A percentile compares a stretch with the other conserved stretches of the same genome.
Evolutionary conservation across 2,888 invertebrate species (phyloP).

Genomic region (Lasioglossum vierecki): DNA sequence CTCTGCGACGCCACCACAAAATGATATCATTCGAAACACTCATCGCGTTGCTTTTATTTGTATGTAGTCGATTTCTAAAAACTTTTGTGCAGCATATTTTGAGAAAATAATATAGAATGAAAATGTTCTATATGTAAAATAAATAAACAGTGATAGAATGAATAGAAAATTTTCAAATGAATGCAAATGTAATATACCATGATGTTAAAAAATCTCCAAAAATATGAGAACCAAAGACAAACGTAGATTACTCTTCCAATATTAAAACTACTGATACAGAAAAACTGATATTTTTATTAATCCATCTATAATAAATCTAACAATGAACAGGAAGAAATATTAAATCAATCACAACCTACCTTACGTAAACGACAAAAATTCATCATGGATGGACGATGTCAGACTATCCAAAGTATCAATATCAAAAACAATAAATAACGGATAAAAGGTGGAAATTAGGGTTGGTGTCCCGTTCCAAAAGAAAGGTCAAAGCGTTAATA

Average conservation of each 20-base stretch:
- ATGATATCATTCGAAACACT: not conserved
- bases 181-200: not conserved
- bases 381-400: not conserved
- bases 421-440: not conserved
- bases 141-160: no score
- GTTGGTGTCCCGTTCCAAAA: not conserved
- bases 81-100: not conserved
- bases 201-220: not conserved
- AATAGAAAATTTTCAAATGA: not conserved
- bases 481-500: not conserved
- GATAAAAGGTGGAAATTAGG: not conserved
- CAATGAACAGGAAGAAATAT: not conserved
- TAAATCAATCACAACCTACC: not conserved
- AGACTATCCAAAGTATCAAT: not conserved
- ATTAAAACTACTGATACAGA: not conserved
- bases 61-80: not conserved
- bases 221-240: not conserved
- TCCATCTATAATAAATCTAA: not conserved
- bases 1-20: not conserved
- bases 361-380: not conserved
- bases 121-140: not conserved
- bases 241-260: not conserved
- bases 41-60: not conserved
- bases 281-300: not conserved
- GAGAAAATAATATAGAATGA: no score